Base-by-base conservation (phyloP, 2,888 invertebrate species). In the Cybosia mesomella region DNA sequence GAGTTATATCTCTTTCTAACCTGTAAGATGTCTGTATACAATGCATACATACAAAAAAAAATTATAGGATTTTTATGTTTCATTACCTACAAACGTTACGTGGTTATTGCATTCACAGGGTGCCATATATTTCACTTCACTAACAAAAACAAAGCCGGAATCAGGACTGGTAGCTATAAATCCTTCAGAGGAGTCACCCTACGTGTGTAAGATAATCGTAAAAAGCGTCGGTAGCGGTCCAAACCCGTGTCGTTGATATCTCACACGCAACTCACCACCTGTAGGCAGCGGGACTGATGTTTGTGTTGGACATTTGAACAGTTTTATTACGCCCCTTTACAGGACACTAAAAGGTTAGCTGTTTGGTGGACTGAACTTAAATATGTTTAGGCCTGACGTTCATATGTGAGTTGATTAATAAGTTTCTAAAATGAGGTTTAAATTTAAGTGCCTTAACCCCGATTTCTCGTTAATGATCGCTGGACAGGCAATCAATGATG, bases 221-320 rank as follows among this genome's bases (percentile, higher is more conserved):
- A 88, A 86, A 85, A 80, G 85, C 85, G 78, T 86, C 84, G 84
- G 88, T 88, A 88, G 88, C 86, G 80, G 73, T 79, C 77, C 72
- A 80, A 83, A 78, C 81, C 76, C 77, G 68, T 83, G 82, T 82
- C 74, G 66, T 70, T 72, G 89, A 89, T 89, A 89, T 71, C 66
- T 36, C 18, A 67, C 85, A 85, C 81, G 84, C 84, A 67, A 80
- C 63, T 49, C 55, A 53, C 66, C 74, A 75, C 79, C 79, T 74
- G 75, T 71, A 43, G 54, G 53, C 60, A 58, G 24, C 54, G 24
- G 21, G 63, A 60, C 54, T 68, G 60, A 58, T 67, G 28, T 43
- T 59, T 54, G 24, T 59, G 18, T 64, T 36, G 43, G 21, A 53
- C 36, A 34, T 59, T 36, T 58, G 32, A 60, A 59, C 55, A 68